Conservation (phyloP, 2,888 invertebrate genomes). For the Phalangium opilio region DNA sequence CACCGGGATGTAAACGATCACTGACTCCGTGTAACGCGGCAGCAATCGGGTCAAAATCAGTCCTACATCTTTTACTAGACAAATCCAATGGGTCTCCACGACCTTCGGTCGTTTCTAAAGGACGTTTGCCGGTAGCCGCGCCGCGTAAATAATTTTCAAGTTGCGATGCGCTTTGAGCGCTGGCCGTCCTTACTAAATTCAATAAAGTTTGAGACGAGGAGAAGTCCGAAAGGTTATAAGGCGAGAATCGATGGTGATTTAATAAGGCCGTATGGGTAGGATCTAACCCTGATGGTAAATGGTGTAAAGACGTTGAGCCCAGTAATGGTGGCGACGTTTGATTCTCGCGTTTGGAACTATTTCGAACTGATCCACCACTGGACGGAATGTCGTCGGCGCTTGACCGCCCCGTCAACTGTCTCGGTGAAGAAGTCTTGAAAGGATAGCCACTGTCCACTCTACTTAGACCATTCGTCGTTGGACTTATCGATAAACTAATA, state of each 20-base stretch:
- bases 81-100: slow-evolving; percentile 20
- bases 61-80: slow-evolving; percentile 8
- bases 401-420: no score
- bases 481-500: no score
- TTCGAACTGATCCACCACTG: no score
- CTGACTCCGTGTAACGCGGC: not conserved
- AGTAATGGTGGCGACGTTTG: no score
- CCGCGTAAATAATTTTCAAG: slow-evolving; percentile 39
- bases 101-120: slow-evolving; percentile 19
- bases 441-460: no score
- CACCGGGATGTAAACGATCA: slow-evolving; percentile 9
- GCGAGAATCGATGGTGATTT: not conserved
- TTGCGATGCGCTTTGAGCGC: slow-evolving; percentile 35
- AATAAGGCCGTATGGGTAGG: not conserved
- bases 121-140: slow-evolving; percentile 22
- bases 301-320: no score
- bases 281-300: no score
- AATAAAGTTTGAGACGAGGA: slow-evolving; percentile 25
- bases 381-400: no score
- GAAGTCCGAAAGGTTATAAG: slow-evolving; percentile 4
- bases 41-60: no score
- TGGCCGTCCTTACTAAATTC: slow-evolving; percentile 43
- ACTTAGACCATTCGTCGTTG: no score
- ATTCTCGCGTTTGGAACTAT: no score
- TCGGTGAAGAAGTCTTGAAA: no score